Evolutionary conservation across 2,797 vertebrate species (phyloP).

Genomic region (Danio choprae): DNA sequence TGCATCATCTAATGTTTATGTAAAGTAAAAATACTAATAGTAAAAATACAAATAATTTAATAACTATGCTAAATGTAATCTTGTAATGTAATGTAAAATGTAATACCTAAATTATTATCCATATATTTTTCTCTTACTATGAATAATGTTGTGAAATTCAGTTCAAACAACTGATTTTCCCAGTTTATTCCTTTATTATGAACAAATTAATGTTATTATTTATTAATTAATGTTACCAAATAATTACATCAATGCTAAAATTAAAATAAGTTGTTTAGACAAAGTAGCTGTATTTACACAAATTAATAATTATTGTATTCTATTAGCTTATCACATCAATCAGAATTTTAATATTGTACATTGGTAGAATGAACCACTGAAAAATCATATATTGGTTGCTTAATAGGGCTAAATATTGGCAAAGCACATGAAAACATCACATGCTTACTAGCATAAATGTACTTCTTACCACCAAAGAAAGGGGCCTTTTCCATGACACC

Average conservation of each 20-base stretch:
- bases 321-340: not conserved
- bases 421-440: not conserved
- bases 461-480: slow-evolving; percentile 95
- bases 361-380: not conserved
- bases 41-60: not conserved
- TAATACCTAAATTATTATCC: not conserved
- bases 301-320: no score
- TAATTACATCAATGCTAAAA: no score
- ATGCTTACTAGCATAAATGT: not conserved
- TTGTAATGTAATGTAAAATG: no score
- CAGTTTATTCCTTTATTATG: not conserved
- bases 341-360: not conserved
- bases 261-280: no score
- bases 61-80: not conserved
- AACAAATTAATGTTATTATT: not conserved
- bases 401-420: not conserved
- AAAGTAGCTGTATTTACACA: no score
- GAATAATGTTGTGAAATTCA: not conserved
- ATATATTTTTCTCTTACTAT: not conserved
- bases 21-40: not conserved
- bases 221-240: no score
- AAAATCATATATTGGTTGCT: not conserved
- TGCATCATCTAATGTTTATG: not conserved
- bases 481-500: slow-evolving; percentile 98
- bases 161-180: not conserved